Evolutionary conservation across 2,888 invertebrate genomes (phyloP).

Genomic region (Napeogenes inachia): DNA sequence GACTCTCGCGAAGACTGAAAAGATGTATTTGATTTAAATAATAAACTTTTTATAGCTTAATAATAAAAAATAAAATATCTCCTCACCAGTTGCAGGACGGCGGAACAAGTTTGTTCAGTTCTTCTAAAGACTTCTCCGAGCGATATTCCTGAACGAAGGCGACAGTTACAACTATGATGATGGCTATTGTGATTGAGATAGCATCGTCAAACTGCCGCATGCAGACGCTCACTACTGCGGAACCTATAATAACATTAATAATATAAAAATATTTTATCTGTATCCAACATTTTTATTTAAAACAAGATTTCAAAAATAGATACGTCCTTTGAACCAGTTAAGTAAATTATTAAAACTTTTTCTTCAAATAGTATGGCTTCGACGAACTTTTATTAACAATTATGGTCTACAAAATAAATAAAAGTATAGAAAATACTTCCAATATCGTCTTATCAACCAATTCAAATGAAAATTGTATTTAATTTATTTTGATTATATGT

Average conservation of each 20-base stretch:
- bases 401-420: no score
- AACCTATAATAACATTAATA: constrained; percentile 67
- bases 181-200: constrained; percentile 98
- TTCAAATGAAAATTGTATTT: no score
- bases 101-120: constrained; percentile 97
- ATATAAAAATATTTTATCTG: no score
- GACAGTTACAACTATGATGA: constrained; percentile 97
- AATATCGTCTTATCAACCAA: no score
- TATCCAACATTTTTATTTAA: no score
- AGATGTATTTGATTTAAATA: neutral
- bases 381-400: no score
- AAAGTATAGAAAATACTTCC: no score
- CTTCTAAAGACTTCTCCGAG: constrained; percentile 98
- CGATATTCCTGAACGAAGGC: constrained; percentile 99
- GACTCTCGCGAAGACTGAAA: constrained; percentile 89
- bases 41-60: neutral
- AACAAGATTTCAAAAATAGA: no score
- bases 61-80: constrained; percentile 9
- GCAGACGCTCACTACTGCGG: constrained; percentile 94
- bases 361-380: no score
- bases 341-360: no score
- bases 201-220: constrained; percentile 99
- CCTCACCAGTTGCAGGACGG: constrained; percentile 94
- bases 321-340: no score
- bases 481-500: no score